phyloP scores from a whole-genome alignment of 2,113 vertebrate species.

The Alligator sinensis region DNA sequence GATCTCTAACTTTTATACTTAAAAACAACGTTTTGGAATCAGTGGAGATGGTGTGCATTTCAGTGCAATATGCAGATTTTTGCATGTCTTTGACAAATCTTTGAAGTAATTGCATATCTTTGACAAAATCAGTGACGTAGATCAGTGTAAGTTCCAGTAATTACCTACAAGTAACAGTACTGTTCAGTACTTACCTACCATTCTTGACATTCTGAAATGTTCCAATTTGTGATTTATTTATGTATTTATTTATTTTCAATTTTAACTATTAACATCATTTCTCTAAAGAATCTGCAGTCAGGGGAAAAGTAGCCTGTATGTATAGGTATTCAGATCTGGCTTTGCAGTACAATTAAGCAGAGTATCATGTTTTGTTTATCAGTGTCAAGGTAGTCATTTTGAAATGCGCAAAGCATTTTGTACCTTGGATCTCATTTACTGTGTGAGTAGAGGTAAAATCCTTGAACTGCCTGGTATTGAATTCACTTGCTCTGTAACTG shows the following conservation, averaged over 20 bases:
- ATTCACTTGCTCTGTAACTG: neutral
- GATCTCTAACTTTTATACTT: neutral
- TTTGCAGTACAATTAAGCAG: neutral
- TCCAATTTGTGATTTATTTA: neutral
- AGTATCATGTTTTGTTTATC: neutral
- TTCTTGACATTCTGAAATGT: neutral
- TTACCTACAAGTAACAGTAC: neutral
- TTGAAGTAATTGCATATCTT: neutral
- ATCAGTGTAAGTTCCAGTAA: neutral
- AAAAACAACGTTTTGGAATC: neutral
- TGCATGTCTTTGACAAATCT: neutral
- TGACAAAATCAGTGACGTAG: neutral
- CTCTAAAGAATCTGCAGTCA: neutral
- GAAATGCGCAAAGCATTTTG: neutral
- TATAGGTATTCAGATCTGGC: neutral
- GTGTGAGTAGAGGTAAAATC: neutral
- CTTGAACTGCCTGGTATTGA: neutral
- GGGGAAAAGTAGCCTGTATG: neutral
- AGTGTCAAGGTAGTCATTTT: neutral
- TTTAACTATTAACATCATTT: neutral
- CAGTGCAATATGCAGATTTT: neutral
- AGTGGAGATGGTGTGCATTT: neutral
- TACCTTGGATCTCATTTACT: neutral
- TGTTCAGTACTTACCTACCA: fast-evolving
- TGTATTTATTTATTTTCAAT: neutral